Base-by-base conservation (phyloP, 1,140 invertebrate species). In the Araneus ventricosus region DNA sequence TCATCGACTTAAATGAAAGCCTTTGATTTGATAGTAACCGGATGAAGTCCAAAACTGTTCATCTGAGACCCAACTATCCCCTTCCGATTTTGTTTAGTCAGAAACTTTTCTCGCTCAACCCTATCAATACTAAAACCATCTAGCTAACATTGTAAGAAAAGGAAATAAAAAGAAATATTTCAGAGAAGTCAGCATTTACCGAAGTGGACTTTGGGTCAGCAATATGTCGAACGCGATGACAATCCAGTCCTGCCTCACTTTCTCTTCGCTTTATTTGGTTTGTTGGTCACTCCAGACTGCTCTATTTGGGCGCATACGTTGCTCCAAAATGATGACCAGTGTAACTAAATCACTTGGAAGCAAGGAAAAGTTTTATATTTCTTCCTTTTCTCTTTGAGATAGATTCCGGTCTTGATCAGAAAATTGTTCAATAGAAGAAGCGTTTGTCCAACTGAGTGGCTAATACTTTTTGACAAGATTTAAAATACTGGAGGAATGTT, bases 221-320 rank as follows among this genome's bases (percentile, higher is more conserved):
- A 93, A 93, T 93, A 93, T 93, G 85, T 93, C 85, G 75, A 88
- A 88, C 91, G 34, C 91, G 91, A 93, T 93, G 91, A 93, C 91
- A 88, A 93, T 93, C 91, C 52, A 20, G 67, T n/a, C 61, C 63
- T 61, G 84, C 30, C n/a, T 34, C 37, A 30, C 84, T 93, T 84
- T 93, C 52, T n/a, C 34, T 93, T 88, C 87, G 17, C 57, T 93
- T 93, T 87, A 75, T 93, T 93, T 87, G 61, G 57, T 86, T 92
- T 92, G 90, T 63, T 92, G 61, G 63, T 87, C 91, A 87, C 91
- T 87, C 85, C 86, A 88, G 87, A 88, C 39, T 45, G n/a, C 85
- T 67, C 20, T 22, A 93, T 67, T 87, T 93, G 34, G 84, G 39
- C 41, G 84, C 91, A 93, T 93, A 88, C 41, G 67, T 93, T 93